Evolutionary conservation across 1,140 invertebrate genomes (phyloP).

Genomic region (Batillaria attramentaria): DNA sequence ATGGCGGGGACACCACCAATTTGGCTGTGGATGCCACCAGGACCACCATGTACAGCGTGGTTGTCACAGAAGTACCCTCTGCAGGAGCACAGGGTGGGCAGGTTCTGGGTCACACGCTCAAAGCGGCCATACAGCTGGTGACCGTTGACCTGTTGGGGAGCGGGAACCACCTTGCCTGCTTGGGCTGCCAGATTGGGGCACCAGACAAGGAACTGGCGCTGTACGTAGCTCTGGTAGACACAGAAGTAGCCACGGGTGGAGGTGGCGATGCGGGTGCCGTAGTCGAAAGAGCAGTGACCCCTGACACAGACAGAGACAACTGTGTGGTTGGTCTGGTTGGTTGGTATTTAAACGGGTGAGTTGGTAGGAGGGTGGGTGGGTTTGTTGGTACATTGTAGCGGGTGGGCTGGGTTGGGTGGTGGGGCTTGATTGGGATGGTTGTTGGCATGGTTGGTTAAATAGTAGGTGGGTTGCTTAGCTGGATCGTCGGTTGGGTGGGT

Average conservation of each 20-base stretch:
- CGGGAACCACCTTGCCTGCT: not conserved
- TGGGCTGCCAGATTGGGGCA: constrained; percentile 14
- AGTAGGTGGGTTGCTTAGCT: no score
- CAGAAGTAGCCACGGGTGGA: constrained; percentile 22
- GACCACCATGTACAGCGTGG: not conserved
- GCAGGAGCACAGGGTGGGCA: constrained; percentile 21
- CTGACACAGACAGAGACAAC: no score
- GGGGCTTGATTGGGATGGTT: no score
- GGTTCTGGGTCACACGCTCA: not conserved
- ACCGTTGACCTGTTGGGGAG: not conserved
- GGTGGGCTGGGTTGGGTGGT: no score
- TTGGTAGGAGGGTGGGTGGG: no score
- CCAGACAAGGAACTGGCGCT: constrained; percentile 26
- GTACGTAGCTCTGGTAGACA: constrained; percentile 17
- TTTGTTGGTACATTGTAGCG: no score
- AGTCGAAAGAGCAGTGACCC: constrained; percentile 28
- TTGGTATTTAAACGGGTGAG: no score
- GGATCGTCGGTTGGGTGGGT: no score
- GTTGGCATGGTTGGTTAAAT: no score
- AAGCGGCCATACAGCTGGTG: not conserved
- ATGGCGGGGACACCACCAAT: not conserved
- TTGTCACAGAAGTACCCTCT: constrained; percentile 28
- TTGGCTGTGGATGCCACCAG: no score
- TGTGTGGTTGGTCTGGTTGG: no score
- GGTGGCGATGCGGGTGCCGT: constrained; percentile 15